Conservation (phyloP, 1,140 invertebrate genomes). For the Drosophila sucinea region DNA sequence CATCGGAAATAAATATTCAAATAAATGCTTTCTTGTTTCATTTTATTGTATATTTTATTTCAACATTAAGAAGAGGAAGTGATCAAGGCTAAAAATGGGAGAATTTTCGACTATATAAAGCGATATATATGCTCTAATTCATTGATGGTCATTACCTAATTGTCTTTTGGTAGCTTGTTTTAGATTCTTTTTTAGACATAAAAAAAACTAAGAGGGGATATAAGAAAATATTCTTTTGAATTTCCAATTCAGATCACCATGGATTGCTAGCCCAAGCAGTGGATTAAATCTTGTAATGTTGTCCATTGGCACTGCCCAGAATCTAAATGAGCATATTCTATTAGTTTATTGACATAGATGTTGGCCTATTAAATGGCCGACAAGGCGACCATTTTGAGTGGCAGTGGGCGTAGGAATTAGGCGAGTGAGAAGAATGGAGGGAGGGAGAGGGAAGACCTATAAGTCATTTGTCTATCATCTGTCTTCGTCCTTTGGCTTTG, state of each 20-base stretch:
- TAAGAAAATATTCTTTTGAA: neutral
- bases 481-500: constrained; percentile 42
- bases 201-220: neutral
- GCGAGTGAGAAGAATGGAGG: neutral
- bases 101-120: too few species aligned
- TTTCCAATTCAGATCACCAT: neutral
- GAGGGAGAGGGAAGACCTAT: too few species aligned
- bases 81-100: too few species aligned
- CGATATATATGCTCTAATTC: too few species aligned
- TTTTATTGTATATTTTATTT: too few species aligned
- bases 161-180: too few species aligned
- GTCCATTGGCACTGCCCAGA: neutral
- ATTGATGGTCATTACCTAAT: too few species aligned
- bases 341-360: constrained; percentile 17
- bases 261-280: neutral
- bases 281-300: neutral
- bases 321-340: constrained; percentile 11
- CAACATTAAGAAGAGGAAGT: too few species aligned
- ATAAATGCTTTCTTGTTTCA: too few species aligned
- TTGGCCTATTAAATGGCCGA: constrained; percentile 4
- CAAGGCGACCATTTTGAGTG: neutral
- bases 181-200: too few species aligned
- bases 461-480: constrained; percentile 32
- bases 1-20: too few species aligned
- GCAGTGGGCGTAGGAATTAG: neutral